A percentile compares a stretch with the other conserved stretches of the same genome.
Evolutionary conservation across 2,888 invertebrate species (phyloP).

Genomic region (Eupelmus urozonus): DNA sequence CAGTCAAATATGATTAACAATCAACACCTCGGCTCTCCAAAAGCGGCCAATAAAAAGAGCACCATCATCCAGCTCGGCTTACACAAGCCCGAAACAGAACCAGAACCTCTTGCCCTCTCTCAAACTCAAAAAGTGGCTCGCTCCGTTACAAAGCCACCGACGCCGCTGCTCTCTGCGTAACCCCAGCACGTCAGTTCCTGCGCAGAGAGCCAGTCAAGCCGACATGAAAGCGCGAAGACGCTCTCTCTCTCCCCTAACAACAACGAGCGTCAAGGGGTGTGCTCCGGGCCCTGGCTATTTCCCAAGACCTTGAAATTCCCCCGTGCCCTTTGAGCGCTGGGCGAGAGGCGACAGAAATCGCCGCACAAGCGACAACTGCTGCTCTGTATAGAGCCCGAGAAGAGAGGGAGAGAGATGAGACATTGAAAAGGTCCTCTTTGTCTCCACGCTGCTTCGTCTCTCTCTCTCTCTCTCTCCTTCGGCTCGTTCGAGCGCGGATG

Average conservation of each 20-base stretch:
- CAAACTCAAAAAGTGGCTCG: slow-evolving; percentile 48
- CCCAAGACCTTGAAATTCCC: slow-evolving; percentile 55
- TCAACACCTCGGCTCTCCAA: neutral
- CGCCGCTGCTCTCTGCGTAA: neutral
- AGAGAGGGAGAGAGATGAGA: neutral
- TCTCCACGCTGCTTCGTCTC: slow-evolving; percentile 16
- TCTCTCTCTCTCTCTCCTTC: slow-evolving; percentile 1
- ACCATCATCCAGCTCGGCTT: neutral
- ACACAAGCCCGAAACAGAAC: neutral
- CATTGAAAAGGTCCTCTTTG: slow-evolving; percentile 38
- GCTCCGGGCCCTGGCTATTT: slow-evolving; percentile 29
- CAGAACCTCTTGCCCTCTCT: slow-evolving; percentile 5
- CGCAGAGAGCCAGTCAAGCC: neutral
- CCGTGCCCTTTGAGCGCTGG: slow-evolving; percentile 18
- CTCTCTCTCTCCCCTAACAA: slow-evolving; percentile 4
- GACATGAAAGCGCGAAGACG: slow-evolving; percentile 49
- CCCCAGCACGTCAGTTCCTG: no score
- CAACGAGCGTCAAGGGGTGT: slow-evolving; percentile 15
- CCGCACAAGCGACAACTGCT: slow-evolving; percentile 25
- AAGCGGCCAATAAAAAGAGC: neutral
- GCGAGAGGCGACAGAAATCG: slow-evolving; percentile 36
- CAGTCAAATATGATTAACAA: neutral
- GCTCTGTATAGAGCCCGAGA: neutral
- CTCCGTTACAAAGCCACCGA: slow-evolving; percentile 15
- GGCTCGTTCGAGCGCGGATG: neutral